phyloP scores from a whole-genome alignment of 2,797 vertebrate species.

The Argentina silus region DNA sequence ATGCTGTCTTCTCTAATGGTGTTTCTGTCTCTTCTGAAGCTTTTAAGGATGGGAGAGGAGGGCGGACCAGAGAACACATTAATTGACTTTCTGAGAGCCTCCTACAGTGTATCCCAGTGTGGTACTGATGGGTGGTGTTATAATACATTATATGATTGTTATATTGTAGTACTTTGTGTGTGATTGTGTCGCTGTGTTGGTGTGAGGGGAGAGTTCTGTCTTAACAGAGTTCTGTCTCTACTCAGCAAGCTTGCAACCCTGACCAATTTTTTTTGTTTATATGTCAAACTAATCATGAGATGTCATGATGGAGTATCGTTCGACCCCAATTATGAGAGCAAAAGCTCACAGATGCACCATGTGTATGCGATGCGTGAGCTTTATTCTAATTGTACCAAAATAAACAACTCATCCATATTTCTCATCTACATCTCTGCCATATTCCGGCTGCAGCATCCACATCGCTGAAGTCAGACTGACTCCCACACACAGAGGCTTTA shows the following conservation, averaged over 20 bases:
- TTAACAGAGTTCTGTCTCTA: background rate
- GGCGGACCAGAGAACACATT: constrained; percentile 69
- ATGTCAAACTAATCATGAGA: too few species aligned
- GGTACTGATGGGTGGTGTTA: background rate
- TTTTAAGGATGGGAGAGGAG: constrained; percentile 83
- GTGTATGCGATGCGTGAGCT: background rate
- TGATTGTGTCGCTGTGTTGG: background rate
- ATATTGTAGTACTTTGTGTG: constrained; percentile 10
- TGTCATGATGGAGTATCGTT: too few species aligned
- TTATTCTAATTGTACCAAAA: background rate
- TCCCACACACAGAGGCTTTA: too few species aligned
- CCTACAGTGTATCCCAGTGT: constrained; percentile 12
- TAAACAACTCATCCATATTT: too few species aligned
- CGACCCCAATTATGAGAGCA: background rate
- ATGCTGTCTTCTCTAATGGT: constrained; percentile 94
- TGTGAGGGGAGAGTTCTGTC: background rate
- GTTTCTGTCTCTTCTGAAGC: constrained; percentile 96
- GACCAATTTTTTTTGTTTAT: too few species aligned
- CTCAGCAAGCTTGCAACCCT: background rate
- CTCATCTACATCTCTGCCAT: too few species aligned
- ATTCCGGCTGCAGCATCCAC: too few species aligned
- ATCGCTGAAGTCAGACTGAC: too few species aligned
- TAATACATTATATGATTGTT: constrained; percentile 8
- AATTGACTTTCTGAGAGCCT: constrained; percentile 75
- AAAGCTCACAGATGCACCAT: background rate